Percentiles rank a stretch among this genome's conserved stretches.
Conservation (phyloP, 2,888 invertebrate genomes). For the Eupithecia centaureata region DNA sequence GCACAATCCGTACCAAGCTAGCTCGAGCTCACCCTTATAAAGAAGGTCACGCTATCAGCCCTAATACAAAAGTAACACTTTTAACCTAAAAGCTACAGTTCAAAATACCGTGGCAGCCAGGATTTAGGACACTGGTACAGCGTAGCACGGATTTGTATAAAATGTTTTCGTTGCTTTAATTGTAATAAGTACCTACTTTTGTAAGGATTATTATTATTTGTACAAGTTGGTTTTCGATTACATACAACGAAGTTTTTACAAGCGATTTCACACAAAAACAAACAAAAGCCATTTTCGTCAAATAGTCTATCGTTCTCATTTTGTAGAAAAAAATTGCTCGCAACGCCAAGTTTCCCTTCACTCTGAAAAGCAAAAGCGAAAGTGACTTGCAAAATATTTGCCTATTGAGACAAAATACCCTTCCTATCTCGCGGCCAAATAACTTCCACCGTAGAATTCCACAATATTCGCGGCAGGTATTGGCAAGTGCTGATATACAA, state of each 20-base stretch:
- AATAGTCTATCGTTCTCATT: neutral
- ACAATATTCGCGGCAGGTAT: neutral
- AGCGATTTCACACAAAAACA: neutral
- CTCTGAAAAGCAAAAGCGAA: slow-evolving; percentile 1
- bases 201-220: neutral
- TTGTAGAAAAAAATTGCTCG: slow-evolving; percentile 1
- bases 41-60: slow-evolving; percentile 31
- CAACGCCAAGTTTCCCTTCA: neutral
- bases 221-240: neutral
- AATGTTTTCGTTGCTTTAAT: neutral
- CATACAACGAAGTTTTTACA: neutral
- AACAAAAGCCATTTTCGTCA: neutral
- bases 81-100: neutral
- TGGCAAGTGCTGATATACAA: neutral
- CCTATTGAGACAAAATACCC: slow-evolving; percentile 5
- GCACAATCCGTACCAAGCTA: slow-evolving; percentile 37
- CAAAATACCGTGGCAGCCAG: slow-evolving; percentile 4
- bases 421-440: slow-evolving; percentile 2
- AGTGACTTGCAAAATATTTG: slow-evolving; percentile 8
- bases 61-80: slow-evolving; percentile 9
- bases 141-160: slow-evolving; percentile 37
- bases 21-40: slow-evolving; percentile 29
- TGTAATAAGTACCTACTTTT: neutral
- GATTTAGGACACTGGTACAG: slow-evolving; percentile 34
- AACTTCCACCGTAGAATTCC: slow-evolving; percentile 5